Evolutionary conservation across 2,888 invertebrate species (phyloP).

Genomic region (Scelioninae gen. 2): DNA sequence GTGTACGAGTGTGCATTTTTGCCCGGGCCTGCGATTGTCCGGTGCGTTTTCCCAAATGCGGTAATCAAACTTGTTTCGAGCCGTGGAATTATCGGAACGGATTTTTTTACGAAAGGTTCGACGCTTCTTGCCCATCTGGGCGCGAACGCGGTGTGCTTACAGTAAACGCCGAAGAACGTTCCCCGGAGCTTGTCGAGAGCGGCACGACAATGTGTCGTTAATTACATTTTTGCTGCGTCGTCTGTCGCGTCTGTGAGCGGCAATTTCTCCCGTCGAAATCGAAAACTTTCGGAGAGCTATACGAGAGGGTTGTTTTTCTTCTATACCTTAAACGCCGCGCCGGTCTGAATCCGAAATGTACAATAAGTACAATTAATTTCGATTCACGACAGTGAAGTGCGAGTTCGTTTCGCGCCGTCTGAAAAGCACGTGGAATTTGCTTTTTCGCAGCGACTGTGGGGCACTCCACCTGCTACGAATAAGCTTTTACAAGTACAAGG

Average conservation of each 20-base stretch:
- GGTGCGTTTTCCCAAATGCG: slow-evolving; percentile 14
- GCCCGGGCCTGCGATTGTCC: too few species aligned
- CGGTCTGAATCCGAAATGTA: slow-evolving; percentile 18
- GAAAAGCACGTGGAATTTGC: background rate
- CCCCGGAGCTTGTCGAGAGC: slow-evolving; percentile 33
- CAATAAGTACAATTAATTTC: slow-evolving; percentile 17
- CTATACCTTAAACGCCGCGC: background rate
- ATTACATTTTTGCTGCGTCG: slow-evolving; percentile 52
- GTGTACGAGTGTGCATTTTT: too few species aligned
- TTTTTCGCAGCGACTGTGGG: too few species aligned
- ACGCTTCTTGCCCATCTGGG: too few species aligned
- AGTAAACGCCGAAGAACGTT: slow-evolving; percentile 41
- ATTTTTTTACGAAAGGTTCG: slow-evolving; percentile 35
- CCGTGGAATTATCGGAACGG: slow-evolving; percentile 16
- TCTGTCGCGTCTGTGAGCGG: slow-evolving; percentile 32
- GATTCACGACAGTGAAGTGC: slow-evolving; percentile 2
- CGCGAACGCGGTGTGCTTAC: slow-evolving; percentile 53
- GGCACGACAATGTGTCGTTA: slow-evolving; percentile 56
- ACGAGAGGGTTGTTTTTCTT: slow-evolving; percentile 28
- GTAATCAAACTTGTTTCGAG: slow-evolving; percentile 9
- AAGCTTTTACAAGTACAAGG: too few species aligned
- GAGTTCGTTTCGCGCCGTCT: background rate
- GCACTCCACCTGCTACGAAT: too few species aligned
- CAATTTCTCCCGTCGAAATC: slow-evolving; percentile 52
- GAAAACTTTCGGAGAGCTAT: slow-evolving; percentile 44